phyloP scores from a whole-genome alignment of 37 sponge, comb jelly and placozoan genomes.

The Agelas oroides region DNA sequence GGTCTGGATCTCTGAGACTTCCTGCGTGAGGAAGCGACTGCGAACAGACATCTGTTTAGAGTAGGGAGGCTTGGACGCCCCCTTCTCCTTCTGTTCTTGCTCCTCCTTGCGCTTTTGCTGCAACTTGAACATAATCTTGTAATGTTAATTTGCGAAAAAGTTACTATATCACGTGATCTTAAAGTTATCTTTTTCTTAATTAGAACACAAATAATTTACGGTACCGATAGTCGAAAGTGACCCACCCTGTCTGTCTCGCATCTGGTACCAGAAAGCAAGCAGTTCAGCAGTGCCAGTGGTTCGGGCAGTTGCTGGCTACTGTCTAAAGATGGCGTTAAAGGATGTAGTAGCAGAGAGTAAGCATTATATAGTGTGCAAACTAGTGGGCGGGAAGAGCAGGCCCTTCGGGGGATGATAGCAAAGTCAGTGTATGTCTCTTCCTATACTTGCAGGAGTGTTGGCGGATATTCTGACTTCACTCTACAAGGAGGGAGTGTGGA shows the following conservation, averaged over 20 bases:
- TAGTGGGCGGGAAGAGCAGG: too few relatives aligned
- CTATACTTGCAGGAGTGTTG: conserved; percentile 57
- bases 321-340: conserved; percentile 54
- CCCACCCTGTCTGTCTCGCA: too few relatives aligned
- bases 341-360: conserved; percentile 65
- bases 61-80: conserved; percentile 25
- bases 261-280: too few relatives aligned
- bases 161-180: background rate
- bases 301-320: too few relatives aligned
- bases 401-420: too few relatives aligned
- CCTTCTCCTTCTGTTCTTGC: conserved; percentile 20
- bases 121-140: conserved; percentile 79
- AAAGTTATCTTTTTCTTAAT: background rate
- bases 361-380: background rate
- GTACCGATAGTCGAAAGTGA: too few relatives aligned
- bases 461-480: conserved; percentile 57
- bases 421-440: too few relatives aligned
- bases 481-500: conserved; percentile 53
- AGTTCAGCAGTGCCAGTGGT: too few relatives aligned
- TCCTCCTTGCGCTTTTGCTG: conserved; percentile 83
- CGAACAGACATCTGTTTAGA: conserved; percentile 76
- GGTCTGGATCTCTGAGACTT: conserved; percentile 63
- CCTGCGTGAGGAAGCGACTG: conserved; percentile 72
- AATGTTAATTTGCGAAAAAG: conserved; percentile 1
- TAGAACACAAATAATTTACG: background rate